Base-by-base conservation (phyloP, 2,888 invertebrate species). In the Junonia oenone region DNA sequence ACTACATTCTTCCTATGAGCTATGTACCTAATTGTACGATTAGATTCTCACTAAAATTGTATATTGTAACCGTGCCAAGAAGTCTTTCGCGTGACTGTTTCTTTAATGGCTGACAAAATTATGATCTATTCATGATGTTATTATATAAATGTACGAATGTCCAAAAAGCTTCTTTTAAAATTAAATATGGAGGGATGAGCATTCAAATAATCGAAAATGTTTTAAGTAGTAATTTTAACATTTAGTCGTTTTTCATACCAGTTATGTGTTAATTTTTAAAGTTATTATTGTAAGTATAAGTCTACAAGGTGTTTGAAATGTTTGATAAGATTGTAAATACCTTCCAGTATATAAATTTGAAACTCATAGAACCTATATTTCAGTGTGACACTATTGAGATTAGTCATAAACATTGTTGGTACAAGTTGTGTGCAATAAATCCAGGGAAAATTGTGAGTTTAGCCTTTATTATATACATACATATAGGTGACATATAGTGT, bases 391-490 rank as follows among this genome's bases (percentile, higher is more conserved):
- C 27, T 52, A 29, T 27, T 27, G 45, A 13, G 27, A 45, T 45
- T 43, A 37, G 43, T 43, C 22, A 43, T 37, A 8, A 27, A 13
- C 29, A 19, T 33, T 15, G 9, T 47, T 52, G 47, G 38, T 47
- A 48, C 54, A 48, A 54, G 29, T 43, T 40, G 1, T 9, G 48
- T 48, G 40, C 48, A 54, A 53, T 53, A 47, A 43, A 31, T 47
- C 26, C 33, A 27, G 13, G 13, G n/a, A 33, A 31, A 19, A 29
- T 15, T 9, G 37, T 17, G 27, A 19, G 14, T 29, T 37, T 35
- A 29, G 13, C 11, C 6, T 19, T 9, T 22, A 40, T 43, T n/a
- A n/a, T n/a, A n/a, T n/a, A n/a, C n/a, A n/a, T n/a, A n/a, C n/a
- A n/a, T n/a, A n/a, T n/a, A n/a, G n/a, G n/a, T n/a, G n/a, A n/a